Conservation (phyloP, 2,888 invertebrate species). For the Hypercompe scribonia region DNA sequence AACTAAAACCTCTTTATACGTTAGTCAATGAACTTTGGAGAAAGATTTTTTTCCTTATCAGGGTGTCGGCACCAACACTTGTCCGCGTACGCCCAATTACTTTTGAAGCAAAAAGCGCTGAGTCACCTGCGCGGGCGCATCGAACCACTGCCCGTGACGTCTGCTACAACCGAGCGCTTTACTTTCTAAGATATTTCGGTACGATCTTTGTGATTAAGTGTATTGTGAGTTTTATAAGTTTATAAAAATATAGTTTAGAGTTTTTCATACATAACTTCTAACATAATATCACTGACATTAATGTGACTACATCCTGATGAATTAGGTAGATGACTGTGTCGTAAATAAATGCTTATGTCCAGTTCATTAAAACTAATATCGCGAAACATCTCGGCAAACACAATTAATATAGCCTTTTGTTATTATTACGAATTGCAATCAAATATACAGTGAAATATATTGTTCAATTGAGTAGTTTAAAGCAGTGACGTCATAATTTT, state of each 20-base stretch:
- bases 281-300: too few relatives aligned
- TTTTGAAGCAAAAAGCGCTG: constrained; percentile 49
- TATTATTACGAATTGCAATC: too few relatives aligned
- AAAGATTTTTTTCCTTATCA: constrained; percentile 22
- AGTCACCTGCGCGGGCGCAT: constrained; percentile 52
- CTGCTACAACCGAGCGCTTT: constrained; percentile 15
- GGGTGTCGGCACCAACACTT: constrained; percentile 39
- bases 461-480: too few relatives aligned
- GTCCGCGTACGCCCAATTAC: constrained; percentile 52
- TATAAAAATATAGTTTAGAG: background rate
- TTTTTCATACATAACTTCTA: too few relatives aligned
- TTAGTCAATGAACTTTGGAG: constrained; percentile 47
- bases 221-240: background rate
- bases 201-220: constrained; percentile 6
- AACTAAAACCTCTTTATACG: background rate
- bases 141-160: constrained; percentile 50
- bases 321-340: too few relatives aligned
- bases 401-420: too few relatives aligned
- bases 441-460: too few relatives aligned
- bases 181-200: constrained; percentile 24
- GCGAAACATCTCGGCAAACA: too few relatives aligned
- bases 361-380: too few relatives aligned
- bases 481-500: too few relatives aligned
- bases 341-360: too few relatives aligned
- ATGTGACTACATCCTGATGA: too few relatives aligned